Evolutionary conservation across 2,113 vertebrate species (phyloP).

Genomic region (Eonycteris spelaea): DNA sequence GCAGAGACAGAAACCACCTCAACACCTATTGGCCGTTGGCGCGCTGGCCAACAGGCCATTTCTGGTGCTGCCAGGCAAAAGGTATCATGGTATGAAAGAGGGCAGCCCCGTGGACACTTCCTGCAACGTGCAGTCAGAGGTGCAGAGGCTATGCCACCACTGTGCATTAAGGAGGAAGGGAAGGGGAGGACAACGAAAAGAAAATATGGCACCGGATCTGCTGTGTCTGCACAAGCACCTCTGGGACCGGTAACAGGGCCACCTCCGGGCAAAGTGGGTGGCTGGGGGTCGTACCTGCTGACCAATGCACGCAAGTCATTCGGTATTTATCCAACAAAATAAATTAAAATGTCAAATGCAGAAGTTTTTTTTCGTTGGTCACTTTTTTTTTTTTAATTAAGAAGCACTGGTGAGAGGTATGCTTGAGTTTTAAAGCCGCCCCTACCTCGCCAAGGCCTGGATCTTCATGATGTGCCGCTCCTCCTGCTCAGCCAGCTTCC

Average conservation of each 20-base stretch:
- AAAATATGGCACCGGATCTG: fast-evolving
- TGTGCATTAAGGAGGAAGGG: too few relatives aligned
- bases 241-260: fast-evolving
- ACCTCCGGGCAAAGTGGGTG: neutral
- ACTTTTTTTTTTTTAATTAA: neutral
- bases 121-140: fast-evolving
- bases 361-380: neutral
- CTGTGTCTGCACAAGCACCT: fast-evolving
- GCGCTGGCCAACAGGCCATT: neutral
- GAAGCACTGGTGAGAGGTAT: neutral
- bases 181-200: neutral
- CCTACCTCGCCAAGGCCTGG: constrained; percentile 93
- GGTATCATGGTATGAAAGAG: neutral
- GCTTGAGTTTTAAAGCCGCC: neutral
- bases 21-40: neutral
- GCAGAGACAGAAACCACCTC: neutral
- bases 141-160: fast-evolving
- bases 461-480: constrained; percentile 91
- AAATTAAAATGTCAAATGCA: neutral
- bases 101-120: fast-evolving
- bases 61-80: neutral
- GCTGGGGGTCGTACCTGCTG: neutral
- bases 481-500: constrained; percentile 91
- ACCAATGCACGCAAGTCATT: neutral
- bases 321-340: neutral